A percentile compares a stretch with the other conserved stretches of the same genome.
These are phyloP conservation scores for Octopus bimaculoides DNA, from an alignment of 1,140 invertebrate genomes.

Conservation along the genomic window DNA sequence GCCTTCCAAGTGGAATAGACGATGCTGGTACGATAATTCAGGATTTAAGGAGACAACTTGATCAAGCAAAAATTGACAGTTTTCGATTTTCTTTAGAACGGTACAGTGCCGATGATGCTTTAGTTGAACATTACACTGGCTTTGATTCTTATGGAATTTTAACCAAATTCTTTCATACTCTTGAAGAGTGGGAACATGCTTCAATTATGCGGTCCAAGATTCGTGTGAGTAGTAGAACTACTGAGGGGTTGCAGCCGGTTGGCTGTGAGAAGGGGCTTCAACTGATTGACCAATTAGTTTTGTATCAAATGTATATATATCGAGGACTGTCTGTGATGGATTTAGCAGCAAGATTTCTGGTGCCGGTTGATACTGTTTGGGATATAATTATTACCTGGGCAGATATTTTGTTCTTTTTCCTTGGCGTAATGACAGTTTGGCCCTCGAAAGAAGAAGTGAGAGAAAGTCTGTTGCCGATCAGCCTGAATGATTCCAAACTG, in stretches of 20 bases:
- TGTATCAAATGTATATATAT: slow-evolving; percentile 1
- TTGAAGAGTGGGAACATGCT: background rate
- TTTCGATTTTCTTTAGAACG: background rate
- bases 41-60: background rate
- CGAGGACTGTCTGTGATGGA: background rate
- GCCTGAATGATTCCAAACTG: background rate
- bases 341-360: background rate
- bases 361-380: background rate
- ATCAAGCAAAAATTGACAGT: background rate
- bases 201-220: background rate
- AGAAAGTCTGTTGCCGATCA: background rate
- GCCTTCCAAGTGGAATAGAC: background rate
- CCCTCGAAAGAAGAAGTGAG: background rate
- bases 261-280: background rate
- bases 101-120: background rate
- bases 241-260: background rate
- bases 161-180: background rate
- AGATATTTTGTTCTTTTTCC: background rate
- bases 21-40: background rate
- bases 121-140: background rate
- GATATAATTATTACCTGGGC: background rate
- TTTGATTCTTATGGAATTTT: background rate
- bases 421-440: background rate
- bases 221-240: background rate
- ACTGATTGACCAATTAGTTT: background rate